Conservation (phyloP, 2,888 invertebrate species). For the Tinea trinotella region DNA sequence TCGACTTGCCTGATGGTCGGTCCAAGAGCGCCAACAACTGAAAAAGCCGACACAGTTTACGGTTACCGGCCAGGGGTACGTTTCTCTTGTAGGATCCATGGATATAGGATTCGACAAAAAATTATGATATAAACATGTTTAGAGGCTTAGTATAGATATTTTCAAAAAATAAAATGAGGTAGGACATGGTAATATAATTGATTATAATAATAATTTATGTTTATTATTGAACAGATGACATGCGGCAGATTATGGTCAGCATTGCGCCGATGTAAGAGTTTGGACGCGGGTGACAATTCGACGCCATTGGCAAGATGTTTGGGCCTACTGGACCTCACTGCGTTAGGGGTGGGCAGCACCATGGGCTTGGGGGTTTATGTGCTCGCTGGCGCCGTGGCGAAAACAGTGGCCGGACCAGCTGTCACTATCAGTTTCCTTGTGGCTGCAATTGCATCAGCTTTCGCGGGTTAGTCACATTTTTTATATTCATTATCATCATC, state of each 20-base stretch:
- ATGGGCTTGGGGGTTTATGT: conserved; percentile 97
- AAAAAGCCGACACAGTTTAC: too few relatives aligned
- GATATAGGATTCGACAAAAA: too few relatives aligned
- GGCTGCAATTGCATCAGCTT: conserved; percentile 92
- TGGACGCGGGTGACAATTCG: conserved; percentile 43
- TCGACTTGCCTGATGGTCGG: too few relatives aligned
- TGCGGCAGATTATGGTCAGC: conserved; percentile 40
- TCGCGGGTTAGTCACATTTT: conserved; percentile 78
- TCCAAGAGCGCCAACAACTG: too few relatives aligned
- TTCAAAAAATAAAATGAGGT: too few relatives aligned
- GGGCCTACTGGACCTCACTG: conserved; percentile 86
- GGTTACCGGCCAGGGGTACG: too few relatives aligned
- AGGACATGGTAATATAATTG: too few relatives aligned
- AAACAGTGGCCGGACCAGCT: conserved; percentile 90
- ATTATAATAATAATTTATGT: too few relatives aligned
- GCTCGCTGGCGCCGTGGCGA: conserved; percentile 90
- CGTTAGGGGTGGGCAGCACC: conserved; percentile 89
- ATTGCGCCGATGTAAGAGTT: conserved; percentile 62
- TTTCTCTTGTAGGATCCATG: too few relatives aligned
- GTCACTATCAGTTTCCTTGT: conserved; percentile 92
- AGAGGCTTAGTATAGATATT: too few relatives aligned
- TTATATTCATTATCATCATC: conserved; percentile 20
- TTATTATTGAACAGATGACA: too few relatives aligned
- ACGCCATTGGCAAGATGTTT: conserved; percentile 77
- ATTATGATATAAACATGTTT: too few relatives aligned